Base-by-base conservation (phyloP, 2,888 invertebrate species). In the Nebria brevicollis region DNA sequence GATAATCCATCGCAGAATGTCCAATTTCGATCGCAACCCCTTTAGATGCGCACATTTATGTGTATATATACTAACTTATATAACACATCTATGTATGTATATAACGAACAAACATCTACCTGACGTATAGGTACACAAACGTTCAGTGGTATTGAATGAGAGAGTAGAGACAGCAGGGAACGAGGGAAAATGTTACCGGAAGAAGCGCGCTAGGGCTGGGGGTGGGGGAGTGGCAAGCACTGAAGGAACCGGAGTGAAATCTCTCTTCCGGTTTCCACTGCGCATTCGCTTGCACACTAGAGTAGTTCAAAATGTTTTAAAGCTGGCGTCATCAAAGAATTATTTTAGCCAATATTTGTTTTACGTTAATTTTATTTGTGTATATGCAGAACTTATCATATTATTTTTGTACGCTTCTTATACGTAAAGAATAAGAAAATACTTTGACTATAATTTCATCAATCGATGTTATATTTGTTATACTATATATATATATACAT, bases 41-140 rank as follows among this genome's bases (percentile, higher is more conserved):
- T 70, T 25, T 70, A 25, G 70, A 15, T 70, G 70, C 70, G 70
- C 70, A 70, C 70, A 70, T 70, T 70, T 20, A 70, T 34, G 10
- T 70, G 15, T 34, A 54, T 70, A 70, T 34, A 34, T 70, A 34
- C 34, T 70, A 70, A 70, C 70, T 5, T 54, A 13, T 54, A 54
- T 54, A 54, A 34, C 5, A 34, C 34, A 5, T 34, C 34, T 54
- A 54, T 54, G 8, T 54, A 54, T 54, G 13, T 54, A 54, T 13
- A 54, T 54, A 54, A 54, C 54, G 8, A 54, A 54, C 54, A 54
- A 54, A 25, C 34, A 70, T 70, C 25, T 25, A 70, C 70, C 70
- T 70, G 70, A 25, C 34, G 70, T 70, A 25, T 70, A 25, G 70
- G 70, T 70, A 70, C 25, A 34, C 25, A 26, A 26, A 34, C 26